phyloP scores from a whole-genome alignment of 1,140 invertebrate genomes.

The Drosophila tristis region DNA sequence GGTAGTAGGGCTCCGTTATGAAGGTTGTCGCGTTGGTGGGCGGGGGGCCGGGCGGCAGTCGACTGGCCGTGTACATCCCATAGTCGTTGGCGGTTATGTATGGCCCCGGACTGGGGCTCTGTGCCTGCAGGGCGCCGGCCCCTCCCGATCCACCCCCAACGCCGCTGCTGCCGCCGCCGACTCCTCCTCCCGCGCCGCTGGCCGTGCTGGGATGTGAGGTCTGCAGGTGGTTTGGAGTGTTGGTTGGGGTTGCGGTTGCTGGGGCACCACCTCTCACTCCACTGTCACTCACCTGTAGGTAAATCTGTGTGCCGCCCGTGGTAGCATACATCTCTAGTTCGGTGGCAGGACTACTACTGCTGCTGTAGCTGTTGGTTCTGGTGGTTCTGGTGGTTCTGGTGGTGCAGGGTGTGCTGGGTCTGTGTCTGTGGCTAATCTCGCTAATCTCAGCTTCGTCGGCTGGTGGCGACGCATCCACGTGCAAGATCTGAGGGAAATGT shows the following conservation, averaged over 20 bases:
- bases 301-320: constrained; percentile 84
- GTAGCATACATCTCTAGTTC: constrained; percentile 82
- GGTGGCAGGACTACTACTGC: constrained; percentile 55
- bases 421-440: constrained; percentile 14
- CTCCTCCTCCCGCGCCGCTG: constrained; percentile 40
- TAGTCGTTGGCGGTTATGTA: constrained; percentile 81
- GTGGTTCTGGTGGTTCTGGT: constrained; percentile 8
- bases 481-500: constrained; percentile 74
- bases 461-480: constrained; percentile 62
- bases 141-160: constrained; percentile 14
- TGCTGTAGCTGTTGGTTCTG: constrained; percentile 40
- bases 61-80: constrained; percentile 81
- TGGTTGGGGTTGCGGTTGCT: constrained; percentile 12
- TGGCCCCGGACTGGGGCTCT: constrained; percentile 82
- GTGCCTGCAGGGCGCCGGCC: constrained; percentile 61
- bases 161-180: constrained; percentile 30
- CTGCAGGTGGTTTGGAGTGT: constrained; percentile 49
- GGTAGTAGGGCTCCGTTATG: constrained; percentile 82
- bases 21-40: constrained; percentile 77
- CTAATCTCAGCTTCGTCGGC: constrained; percentile 51
- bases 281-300: constrained; percentile 81
- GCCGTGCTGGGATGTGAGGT: constrained; percentile 69
- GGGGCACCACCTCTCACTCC: constrained; percentile 15
- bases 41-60: constrained; percentile 70
- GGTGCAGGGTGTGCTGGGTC: constrained; percentile 62